Evolutionary conservation across 2,113 vertebrate genomes (phyloP).

Genomic region (Nycticryphes semicollaris): DNA sequence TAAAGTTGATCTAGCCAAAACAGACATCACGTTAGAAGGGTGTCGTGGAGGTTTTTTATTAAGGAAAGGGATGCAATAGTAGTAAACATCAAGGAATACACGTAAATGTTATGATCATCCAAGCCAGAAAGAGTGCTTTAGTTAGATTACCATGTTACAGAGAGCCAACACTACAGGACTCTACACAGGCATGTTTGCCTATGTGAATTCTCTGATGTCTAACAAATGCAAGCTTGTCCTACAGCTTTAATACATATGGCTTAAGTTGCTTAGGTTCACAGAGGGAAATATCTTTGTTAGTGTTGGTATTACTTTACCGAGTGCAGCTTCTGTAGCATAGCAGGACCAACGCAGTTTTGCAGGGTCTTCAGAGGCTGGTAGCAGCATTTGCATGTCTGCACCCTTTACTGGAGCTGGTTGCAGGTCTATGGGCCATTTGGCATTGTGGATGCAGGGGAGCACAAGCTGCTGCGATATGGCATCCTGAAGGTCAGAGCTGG

Average conservation of each 20-base stretch:
- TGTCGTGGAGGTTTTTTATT: background rate
- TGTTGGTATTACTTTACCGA: background rate
- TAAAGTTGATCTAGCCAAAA: background rate
- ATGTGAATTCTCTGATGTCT: background rate
- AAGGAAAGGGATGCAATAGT: background rate
- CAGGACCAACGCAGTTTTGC: background rate
- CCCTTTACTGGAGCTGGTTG: background rate
- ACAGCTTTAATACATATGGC: background rate
- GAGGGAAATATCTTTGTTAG: background rate
- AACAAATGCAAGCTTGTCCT: background rate
- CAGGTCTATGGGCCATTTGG: background rate
- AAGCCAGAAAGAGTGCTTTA: slow-evolving; percentile 14
- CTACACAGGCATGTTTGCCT: background rate
- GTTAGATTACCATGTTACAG: background rate
- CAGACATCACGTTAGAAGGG: background rate
- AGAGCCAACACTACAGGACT: background rate
- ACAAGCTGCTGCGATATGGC: background rate
- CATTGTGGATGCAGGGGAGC: background rate
- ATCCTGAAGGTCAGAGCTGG: background rate
- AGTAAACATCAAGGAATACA: background rate
- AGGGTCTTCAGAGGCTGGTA: background rate
- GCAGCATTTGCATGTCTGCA: background rate
- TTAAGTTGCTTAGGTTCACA: background rate
- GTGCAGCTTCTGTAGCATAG: background rate
- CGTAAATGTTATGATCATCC: background rate